Evolutionary conservation across 2,888 invertebrate species (phyloP), one percentile per base, ranked within the genome.

Genomic region (Sinodicranocentrus sp.): DNA sequence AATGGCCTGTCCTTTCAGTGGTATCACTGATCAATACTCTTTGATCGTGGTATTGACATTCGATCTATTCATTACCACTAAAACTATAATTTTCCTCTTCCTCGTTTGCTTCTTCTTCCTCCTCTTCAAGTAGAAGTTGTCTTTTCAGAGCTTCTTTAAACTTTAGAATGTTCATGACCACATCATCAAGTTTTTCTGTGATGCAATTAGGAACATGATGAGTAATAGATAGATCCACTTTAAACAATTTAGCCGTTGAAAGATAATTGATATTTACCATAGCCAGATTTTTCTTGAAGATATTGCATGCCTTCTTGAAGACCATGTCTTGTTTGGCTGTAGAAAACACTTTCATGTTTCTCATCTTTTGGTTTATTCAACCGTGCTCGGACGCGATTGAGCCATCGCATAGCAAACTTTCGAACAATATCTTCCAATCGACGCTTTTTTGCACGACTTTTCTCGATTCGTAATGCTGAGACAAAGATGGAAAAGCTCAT

Each of bases 181-280:
- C 63, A 52, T 75, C 76, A 26, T 82, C 82, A 39, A 82, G 48
- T 82, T 76, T 75, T 70, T 68, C 82, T 82, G n/a, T 2, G 28
- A 33, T 21, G 1, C 61, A 28, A 61, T 6, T n/a, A n/a, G n/a
- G n/a, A n/a, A n/a, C n/a, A n/a, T n/a, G n/a, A n/a, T n/a, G n/a
- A n/a, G n/a, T n/a, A n/a, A n/a, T n/a, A n/a, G n/a, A n/a, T n/a
- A n/a, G n/a, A n/a, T n/a, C n/a, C n/a, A n/a, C n/a, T n/a, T n/a
- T n/a, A n/a, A n/a, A n/a, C n/a, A n/a, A n/a, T n/a, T n/a, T n/a
- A n/a, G n/a, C n/a, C n/a, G n/a, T n/a, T n/a, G n/a, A n/a, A n/a
- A n/a, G n/a, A n/a, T n/a, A n/a, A n/a, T n/a, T n/a, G n/a, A 48
- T 57, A 21, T 63, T 57, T 3, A 75, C 82, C 70, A n/a, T 82